Conservation (phyloP, 2,888 invertebrate species). For the Pachydiplax longipennis region DNA sequence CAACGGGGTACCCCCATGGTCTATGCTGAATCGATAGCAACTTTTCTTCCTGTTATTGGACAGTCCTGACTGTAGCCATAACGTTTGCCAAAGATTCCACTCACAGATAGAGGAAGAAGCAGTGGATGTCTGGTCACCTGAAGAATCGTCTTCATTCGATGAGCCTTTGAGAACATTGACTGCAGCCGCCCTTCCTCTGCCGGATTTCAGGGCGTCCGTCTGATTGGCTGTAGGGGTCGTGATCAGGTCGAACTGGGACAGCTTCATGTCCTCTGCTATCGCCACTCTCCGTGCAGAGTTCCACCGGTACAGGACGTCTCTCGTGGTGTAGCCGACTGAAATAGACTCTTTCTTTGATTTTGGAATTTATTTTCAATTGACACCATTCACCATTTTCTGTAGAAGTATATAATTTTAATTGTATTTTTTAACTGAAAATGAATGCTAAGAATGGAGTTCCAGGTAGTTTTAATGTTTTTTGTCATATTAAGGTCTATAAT, state of each 20-base stretch:
- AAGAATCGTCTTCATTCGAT: background rate
- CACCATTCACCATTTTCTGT: too few relatives aligned
- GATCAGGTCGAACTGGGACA: constrained; percentile 84
- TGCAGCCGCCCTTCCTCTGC: constrained; percentile 51
- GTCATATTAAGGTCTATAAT: too few relatives aligned
- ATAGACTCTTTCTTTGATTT: constrained; percentile 46
- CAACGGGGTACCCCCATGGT: too few relatives aligned
- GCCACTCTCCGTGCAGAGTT: constrained; percentile 75
- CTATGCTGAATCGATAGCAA: too few relatives aligned
- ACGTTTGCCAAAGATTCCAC: background rate
- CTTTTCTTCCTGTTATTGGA: too few relatives aligned
- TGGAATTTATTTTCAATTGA: too few relatives aligned
- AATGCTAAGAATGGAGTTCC: too few relatives aligned
- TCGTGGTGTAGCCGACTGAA: constrained; percentile 76
- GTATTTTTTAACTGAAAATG: too few relatives aligned
- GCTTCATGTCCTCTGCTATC: constrained; percentile 81
- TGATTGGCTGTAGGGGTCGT: constrained; percentile 76
- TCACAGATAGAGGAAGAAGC: background rate
- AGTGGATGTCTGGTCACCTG: background rate
- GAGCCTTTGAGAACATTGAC: background rate
- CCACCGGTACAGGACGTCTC: constrained; percentile 78
- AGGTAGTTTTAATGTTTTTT: too few relatives aligned
- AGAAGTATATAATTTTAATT: too few relatives aligned
- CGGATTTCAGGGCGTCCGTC: constrained; percentile 60
- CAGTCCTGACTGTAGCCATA: too few relatives aligned